Evolutionary conservation across 2,888 invertebrate genomes (phyloP), one percentile per base, ranked within the genome.

Genomic region (Phortica magna): DNA sequence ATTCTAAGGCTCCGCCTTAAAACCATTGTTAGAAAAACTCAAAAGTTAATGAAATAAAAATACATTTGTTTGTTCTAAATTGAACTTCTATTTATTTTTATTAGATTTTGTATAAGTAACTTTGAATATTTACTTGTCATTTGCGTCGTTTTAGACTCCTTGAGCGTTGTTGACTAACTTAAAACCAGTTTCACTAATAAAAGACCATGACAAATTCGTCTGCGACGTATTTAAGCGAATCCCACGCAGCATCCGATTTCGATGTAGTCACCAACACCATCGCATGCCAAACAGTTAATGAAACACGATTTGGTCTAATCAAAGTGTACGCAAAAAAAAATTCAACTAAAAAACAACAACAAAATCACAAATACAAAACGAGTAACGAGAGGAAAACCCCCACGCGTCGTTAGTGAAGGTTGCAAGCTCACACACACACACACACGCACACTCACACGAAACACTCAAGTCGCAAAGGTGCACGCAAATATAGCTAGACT

Each of bases 281-380:
- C 43, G 17, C 78, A 80, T 76, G 78, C 75, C 78, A 78, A 83
- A 83, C 84, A 82, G 80, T 81, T 86, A 86, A 88, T 87, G 82
- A 84, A 87, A 83, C 86, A 87, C 85, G 83, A 85, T 87, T 85
- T 85, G 80, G 87, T 87, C 87, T 83, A 85, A 84, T 87, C 57
- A 31, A 31, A 31, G 31, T 31, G 31, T 31, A 57, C 59, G 41
- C 43, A 59, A 42, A 39, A 59, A 42, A 39, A 64, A 73, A 73
- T 22, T 22, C 22, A 22, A 71, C 17, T 2, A 70, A 76, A 77
- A 82, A 68, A 73, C 70, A 75, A 55, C 53, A 71, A 64, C 22
- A 75, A 19, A 70, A 53, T 61, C 17, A 57, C 59, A 76, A 57
- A 17, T 41, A 67, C 61, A 31, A 61, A 19, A 73, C 17, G 67